Evolutionary conservation across 92 coral and sea anemone species (phyloP).

Genomic region (Epizoanthus fatuus): DNA sequence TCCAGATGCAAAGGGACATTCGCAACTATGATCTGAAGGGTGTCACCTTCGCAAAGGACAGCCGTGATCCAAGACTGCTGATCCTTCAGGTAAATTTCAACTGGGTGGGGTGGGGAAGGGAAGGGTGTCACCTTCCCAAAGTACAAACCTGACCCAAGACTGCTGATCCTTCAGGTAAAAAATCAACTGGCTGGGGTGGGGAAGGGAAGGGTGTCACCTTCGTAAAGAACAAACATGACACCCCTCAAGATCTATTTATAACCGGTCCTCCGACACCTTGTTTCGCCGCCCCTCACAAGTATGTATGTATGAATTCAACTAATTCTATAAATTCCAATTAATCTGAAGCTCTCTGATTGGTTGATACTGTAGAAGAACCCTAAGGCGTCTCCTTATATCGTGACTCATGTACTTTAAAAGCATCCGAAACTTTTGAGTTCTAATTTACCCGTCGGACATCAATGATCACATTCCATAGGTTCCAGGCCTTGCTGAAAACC

Average conservation of each 20-base stretch:
- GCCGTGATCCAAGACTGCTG: conserved; percentile 40
- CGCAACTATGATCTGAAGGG: conserved; percentile 77
- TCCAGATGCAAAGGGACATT: conserved; percentile 86
- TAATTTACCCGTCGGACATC: background rate
- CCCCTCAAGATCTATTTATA: too few relatives aligned
- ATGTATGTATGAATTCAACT: too few relatives aligned
- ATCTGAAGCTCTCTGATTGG: too few relatives aligned
- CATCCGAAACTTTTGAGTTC: background rate
- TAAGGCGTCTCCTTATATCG: too few relatives aligned
- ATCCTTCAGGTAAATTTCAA: conserved; percentile 39
- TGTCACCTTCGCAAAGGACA: conserved; percentile 58
- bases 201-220: conserved; percentile 59
- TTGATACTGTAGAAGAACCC: too few relatives aligned
- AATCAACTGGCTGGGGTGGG: background rate
- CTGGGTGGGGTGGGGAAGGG: too few relatives aligned
- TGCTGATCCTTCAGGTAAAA: conserved; percentile 53
- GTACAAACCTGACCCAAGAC: conserved; percentile 40
- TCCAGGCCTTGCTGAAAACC: conserved; percentile 90
- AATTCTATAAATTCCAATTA: too few relatives aligned
- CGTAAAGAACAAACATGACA: too few relatives aligned
- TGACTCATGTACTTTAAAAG: too few relatives aligned
- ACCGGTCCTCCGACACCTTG: too few relatives aligned
- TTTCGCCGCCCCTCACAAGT: too few relatives aligned
- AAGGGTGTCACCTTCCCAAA: conserved; percentile 44
- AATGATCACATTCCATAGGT: conserved; percentile 40